Evolutionary conservation across 1,140 invertebrate species (phyloP).

Genomic region (Lepidurus apus): DNA sequence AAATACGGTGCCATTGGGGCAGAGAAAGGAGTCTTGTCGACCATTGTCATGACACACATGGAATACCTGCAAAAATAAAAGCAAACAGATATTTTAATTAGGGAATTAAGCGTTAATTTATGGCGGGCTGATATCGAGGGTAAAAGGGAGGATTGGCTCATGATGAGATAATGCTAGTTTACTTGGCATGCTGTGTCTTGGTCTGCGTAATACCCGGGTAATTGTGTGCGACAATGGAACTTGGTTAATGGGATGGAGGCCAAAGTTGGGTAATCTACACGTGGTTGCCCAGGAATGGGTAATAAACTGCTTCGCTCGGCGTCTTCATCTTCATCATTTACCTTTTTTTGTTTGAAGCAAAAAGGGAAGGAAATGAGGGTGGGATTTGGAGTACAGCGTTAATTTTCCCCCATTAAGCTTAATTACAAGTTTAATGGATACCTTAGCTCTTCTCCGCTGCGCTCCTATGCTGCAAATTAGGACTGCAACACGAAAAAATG

Average conservation of each 20-base stretch:
- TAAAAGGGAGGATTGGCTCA: slow-evolving; percentile 5
- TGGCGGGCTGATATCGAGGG: background rate
- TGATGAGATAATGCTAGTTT: background rate
- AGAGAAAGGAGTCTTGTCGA: slow-evolving; percentile 59
- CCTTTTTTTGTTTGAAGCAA: background rate
- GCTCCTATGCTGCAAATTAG: slow-evolving; percentile 9
- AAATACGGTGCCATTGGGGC: slow-evolving; percentile 81
- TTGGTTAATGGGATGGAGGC: slow-evolving; percentile 28
- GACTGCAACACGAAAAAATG: slow-evolving; percentile 3
- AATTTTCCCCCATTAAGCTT: background rate
- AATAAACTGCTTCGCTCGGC: background rate
- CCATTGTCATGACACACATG: slow-evolving; percentile 48
- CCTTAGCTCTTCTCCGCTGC: background rate
- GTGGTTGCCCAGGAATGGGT: slow-evolving; percentile 28
- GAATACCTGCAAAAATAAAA: slow-evolving; percentile 45
- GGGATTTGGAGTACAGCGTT: background rate
- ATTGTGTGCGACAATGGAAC: slow-evolving; percentile 30
- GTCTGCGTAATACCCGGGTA: slow-evolving; percentile 35
- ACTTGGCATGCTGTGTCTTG: slow-evolving; percentile 33
- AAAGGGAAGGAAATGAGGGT: background rate
- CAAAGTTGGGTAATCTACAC: slow-evolving; percentile 33
- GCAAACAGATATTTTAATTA: background rate
- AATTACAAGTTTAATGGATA: slow-evolving; percentile 5
- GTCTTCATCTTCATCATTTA: background rate
- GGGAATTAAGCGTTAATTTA: background rate